Percentiles rank a stretch among this genome's conserved stretches.
Evolutionary conservation across 2,797 vertebrate genomes (phyloP).

Genomic region (Podarcis siculus): DNA sequence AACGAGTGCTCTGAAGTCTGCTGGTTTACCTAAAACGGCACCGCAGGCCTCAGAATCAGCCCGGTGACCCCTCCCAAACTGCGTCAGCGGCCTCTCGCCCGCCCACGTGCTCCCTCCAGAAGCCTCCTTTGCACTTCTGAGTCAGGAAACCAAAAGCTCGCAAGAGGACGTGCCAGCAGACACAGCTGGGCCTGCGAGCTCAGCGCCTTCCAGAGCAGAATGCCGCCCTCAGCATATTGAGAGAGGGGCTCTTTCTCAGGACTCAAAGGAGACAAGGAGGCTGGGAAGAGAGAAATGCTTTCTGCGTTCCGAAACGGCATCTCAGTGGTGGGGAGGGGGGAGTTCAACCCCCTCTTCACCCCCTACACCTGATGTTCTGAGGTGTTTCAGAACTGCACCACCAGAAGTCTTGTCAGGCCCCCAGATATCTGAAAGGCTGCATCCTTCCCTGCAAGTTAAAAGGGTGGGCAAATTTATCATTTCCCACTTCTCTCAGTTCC

Average conservation of each 20-base stretch:
- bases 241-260: neutral
- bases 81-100: slow-evolving; percentile 7
- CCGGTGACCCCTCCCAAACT: slow-evolving; percentile 9
- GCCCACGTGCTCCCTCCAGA: slow-evolving; percentile 24
- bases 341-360: no score
- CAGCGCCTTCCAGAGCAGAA: slow-evolving; percentile 40
- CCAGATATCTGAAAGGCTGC: no score
- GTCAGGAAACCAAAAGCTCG: slow-evolving; percentile 56
- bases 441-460: no score
- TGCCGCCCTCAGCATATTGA: slow-evolving; percentile 1
- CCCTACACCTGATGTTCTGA: accelerated
- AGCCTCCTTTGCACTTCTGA: slow-evolving; percentile 13
- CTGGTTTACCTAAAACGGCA: slow-evolving; percentile 5
- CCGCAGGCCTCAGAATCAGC: neutral
- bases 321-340: neutral
- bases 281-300: neutral
- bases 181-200: slow-evolving; percentile 29
- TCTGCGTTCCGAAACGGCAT: neutral
- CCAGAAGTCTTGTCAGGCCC: no score
- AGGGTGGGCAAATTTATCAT: no score
- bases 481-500: no score
- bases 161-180: slow-evolving; percentile 8
- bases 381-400: neutral
- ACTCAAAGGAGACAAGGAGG: neutral
- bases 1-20: neutral